Evolutionary conservation across 2,113 vertebrate genomes (phyloP).

Genomic region (Melospiza georgiana): DNA sequence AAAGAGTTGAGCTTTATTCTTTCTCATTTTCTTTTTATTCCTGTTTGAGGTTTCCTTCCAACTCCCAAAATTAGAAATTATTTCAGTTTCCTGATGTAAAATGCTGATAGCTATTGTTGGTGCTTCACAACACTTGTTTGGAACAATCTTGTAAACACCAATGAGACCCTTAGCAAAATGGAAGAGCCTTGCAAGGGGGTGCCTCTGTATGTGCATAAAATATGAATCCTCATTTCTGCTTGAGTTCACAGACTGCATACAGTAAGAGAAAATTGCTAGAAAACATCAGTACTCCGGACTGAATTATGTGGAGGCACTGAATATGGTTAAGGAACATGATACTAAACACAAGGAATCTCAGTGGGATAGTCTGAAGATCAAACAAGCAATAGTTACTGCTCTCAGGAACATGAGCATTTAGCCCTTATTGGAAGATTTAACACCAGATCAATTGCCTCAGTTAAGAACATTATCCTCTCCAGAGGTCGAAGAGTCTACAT

Average conservation of each 20-base stretch:
- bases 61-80: background rate
- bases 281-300: slow-evolving; percentile 45
- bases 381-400: slow-evolving; percentile 16
- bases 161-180: background rate
- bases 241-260: slow-evolving; percentile 36
- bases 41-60: background rate
- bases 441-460: background rate
- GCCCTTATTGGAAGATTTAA: background rate
- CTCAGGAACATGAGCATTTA: background rate
- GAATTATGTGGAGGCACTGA: slow-evolving; percentile 62
- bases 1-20: background rate
- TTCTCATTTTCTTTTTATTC: background rate
- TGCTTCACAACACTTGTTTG: background rate
- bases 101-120: background rate
- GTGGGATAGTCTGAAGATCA: slow-evolving; percentile 53
- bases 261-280: slow-evolving; percentile 32
- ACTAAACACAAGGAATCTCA: slow-evolving; percentile 44
- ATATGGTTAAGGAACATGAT: slow-evolving; percentile 56
- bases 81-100: background rate
- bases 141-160: background rate
- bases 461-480: slow-evolving; percentile 23
- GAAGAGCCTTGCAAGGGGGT: background rate
- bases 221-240: background rate
- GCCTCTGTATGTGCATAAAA: background rate
- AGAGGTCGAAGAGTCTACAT: background rate